Conservation (phyloP, 1,140 invertebrate species). For the Polyergus mexicanus region DNA sequence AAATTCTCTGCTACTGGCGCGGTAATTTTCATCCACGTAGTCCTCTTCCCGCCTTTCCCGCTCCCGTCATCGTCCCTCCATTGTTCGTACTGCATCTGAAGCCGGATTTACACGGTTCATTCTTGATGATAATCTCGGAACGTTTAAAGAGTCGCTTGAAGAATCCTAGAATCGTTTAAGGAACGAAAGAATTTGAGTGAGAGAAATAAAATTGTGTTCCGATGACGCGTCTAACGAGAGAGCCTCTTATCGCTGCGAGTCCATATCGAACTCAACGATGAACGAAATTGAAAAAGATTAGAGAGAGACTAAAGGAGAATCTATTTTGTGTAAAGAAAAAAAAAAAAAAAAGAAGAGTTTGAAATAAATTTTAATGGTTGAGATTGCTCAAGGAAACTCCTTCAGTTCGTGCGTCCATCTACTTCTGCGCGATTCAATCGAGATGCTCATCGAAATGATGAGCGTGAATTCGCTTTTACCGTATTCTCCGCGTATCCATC, state of each 20-base stretch:
- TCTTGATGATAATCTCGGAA: slow-evolving; percentile 15
- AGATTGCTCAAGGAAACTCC: background rate
- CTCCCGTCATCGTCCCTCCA: background rate
- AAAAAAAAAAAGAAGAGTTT: background rate
- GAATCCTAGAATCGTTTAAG: too few relatives aligned
- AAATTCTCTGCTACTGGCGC: slow-evolving; percentile 58
- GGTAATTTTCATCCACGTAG: slow-evolving; percentile 58
- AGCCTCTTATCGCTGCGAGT: background rate
- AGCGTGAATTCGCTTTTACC: slow-evolving; percentile 52
- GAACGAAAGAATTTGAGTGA: background rate
- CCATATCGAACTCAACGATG: background rate
- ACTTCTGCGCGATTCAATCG: background rate
- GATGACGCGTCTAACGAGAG: background rate
- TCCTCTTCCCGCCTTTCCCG: background rate
- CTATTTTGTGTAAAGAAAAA: background rate
- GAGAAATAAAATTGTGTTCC: background rate
- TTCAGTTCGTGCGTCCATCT: background rate
- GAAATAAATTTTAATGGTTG: background rate
- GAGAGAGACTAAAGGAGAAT: background rate
- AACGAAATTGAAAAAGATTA: background rate
- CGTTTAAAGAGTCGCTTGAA: slow-evolving; percentile 2
- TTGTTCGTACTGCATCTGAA: slow-evolving; percentile 35
- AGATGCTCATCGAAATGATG: slow-evolving; percentile 7
- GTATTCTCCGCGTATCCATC: slow-evolving; percentile 29
- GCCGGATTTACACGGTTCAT: slow-evolving; percentile 43